Evolutionary conservation across 2,888 invertebrate genomes (phyloP).

Genomic region (Caenorhabditis afra): DNA sequence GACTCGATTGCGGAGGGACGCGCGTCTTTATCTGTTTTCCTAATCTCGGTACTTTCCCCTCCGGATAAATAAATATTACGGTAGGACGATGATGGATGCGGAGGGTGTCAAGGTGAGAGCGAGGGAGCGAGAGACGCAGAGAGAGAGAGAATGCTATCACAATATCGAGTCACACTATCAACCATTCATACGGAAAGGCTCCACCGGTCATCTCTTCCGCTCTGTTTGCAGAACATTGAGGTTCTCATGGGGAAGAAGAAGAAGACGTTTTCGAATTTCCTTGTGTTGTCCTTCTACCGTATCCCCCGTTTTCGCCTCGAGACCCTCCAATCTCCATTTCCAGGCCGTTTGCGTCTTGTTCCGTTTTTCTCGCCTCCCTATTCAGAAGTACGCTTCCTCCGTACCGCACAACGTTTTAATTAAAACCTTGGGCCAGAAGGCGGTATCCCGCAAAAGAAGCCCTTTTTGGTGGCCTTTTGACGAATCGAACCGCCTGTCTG

Average conservation of each 20-base stretch:
- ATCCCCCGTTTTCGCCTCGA: not conserved
- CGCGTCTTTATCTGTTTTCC: conserved; percentile 53
- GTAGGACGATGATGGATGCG: conserved; percentile 46
- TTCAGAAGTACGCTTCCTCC: too few species aligned
- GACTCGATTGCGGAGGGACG: conserved; percentile 25
- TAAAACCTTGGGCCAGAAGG: too few species aligned
- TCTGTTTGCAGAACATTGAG: not conserved
- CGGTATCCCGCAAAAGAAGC: too few species aligned
- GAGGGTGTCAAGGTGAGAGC: conserved; percentile 49
- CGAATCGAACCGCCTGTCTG: too few species aligned
- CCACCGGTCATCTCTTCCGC: not conserved
- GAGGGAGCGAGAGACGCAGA: conserved; percentile 32
- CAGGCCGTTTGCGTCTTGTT: too few species aligned
- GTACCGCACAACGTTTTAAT: too few species aligned
- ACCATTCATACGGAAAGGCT: conserved; percentile 16
- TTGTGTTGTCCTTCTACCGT: not conserved
- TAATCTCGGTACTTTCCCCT: conserved; percentile 41
- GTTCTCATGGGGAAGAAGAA: not conserved
- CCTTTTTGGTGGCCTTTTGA: too few species aligned
- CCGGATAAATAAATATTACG: conserved; percentile 59
- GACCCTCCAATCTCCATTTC: too few species aligned
- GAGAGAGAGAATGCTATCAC: conserved; percentile 15
- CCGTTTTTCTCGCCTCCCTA: too few species aligned
- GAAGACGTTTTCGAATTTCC: not conserved
- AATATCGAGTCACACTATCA: conserved; percentile 15